Percentiles rank a stretch among this genome's conserved stretches.
phyloP scores from a whole-genome alignment of 2,797 vertebrate genomes.

The Clamator glandarius region DNA sequence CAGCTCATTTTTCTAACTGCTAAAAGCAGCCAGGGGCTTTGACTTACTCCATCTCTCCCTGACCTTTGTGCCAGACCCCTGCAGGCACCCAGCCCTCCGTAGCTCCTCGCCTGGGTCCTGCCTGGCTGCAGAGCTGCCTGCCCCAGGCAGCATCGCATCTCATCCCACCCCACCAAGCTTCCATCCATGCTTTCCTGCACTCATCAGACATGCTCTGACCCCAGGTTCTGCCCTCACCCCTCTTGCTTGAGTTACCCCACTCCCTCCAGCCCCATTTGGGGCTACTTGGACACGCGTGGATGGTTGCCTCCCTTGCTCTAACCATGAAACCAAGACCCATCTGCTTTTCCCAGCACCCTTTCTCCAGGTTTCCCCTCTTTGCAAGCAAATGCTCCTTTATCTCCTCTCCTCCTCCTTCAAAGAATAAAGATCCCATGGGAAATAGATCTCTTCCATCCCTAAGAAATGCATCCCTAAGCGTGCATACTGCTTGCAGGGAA shows the following conservation, averaged over 20 bases:
- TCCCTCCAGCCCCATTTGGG: background rate
- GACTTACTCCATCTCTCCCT: background rate
- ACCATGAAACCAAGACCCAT: fast-evolving
- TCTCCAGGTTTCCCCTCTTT: background rate
- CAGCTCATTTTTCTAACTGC: background rate
- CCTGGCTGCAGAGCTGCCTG: no score
- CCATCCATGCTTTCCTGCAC: background rate
- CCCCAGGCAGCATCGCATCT: background rate
- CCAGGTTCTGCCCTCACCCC: background rate
- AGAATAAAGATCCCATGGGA: background rate
- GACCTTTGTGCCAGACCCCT: background rate
- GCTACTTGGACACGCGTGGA: background rate
- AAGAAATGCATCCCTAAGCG: background rate
- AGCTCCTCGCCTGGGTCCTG: background rate
- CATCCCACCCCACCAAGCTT: background rate
- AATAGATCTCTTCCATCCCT: background rate
- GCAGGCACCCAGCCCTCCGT: background rate
- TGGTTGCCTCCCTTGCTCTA: background rate
- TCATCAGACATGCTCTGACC: background rate
- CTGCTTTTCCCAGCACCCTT: background rate
- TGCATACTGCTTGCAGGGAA: background rate
- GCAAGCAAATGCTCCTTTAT: background rate
- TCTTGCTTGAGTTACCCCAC: background rate
- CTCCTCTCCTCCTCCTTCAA: background rate
- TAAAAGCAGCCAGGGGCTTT: background rate